Evolutionary conservation across 1,140 invertebrate species (phyloP), one percentile per base, ranked within the genome.

Genomic region (Nixonia krombeini): DNA sequence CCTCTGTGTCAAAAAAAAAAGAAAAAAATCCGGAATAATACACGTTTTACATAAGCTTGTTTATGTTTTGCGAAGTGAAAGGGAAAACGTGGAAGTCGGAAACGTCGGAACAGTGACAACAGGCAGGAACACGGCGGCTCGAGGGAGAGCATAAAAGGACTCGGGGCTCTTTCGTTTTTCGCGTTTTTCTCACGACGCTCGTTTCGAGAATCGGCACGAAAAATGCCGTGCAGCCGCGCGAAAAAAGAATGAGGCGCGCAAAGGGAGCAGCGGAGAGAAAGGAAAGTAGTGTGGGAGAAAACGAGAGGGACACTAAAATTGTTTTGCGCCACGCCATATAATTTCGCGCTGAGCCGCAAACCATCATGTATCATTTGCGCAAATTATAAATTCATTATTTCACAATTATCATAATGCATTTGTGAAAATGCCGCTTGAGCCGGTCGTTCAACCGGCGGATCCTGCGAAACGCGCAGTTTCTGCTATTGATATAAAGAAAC

Each of bases 371-470:
- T 81, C 78, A 82, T 82, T 81, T 81, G 74, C 66, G 59, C 59
- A 75, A 81, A 82, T 82, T 82, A 79, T 81, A 81, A 82, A 82
- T 82, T 82, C 79, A 79, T 82, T 81, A 81, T 81, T 79, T 80
- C 74, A 81, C 76, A 80, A 82, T 82, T 79, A 82, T 82, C 71
- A 73, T 78, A 78, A 81, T 79, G 76, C 73, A 81, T 80, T 81
- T 79, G 76, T 61, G 65, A 75, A 78, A 79, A 76, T 70, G 41
- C 70, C 68, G 2, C n/a, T 35, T 13, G 33, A 35, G n/a, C 33
- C 33, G 33, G 33, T 35, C 33, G 33, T 35, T 10, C 33, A 35
- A 35, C 33, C 33, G 12, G 13, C 29, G 29, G 9, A 31, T 12
- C 29, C 29, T 31, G 8, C 29, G 8, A 31, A 31, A 31, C 9